These are phyloP conservation scores for Dione juno DNA, from an alignment of 2,888 invertebrate genomes.

Conservation along the genomic window DNA sequence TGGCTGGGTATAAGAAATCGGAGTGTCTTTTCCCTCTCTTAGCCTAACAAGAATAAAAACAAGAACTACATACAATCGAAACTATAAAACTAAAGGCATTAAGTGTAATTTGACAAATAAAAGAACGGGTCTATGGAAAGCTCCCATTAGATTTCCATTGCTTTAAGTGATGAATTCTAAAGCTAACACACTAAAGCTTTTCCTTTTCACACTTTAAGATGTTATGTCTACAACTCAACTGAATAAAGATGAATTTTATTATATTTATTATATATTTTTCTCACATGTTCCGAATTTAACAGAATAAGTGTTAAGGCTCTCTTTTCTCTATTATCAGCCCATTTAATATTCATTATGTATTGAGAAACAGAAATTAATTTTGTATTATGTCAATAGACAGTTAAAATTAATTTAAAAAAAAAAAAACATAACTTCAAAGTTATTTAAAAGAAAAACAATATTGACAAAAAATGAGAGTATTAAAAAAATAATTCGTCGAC, in stretches of 20 bases:
- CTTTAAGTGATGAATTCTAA: not conserved
- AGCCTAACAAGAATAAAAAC: too few species aligned
- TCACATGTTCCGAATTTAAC: too few species aligned
- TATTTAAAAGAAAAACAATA: slow-evolving; percentile 47
- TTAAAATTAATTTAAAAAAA: too few species aligned
- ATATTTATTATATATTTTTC: too few species aligned
- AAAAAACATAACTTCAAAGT: not conserved
- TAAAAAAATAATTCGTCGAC: slow-evolving; percentile 68
- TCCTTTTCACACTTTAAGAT: not conserved
- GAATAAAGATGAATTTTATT: not conserved
- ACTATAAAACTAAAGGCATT: too few species aligned
- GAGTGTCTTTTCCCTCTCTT: too few species aligned
- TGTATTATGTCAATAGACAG: not conserved
- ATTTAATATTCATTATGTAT: too few species aligned
- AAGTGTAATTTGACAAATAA: not conserved
- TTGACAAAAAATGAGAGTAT: slow-evolving; percentile 50
- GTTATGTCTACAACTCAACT: not conserved
- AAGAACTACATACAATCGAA: too few species aligned
- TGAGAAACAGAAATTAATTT: too few species aligned
- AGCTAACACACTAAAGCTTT: not conserved
- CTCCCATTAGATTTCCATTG: not conserved
- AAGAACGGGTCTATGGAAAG: not conserved
- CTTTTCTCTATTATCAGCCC: too few species aligned
- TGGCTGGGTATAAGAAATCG: too few species aligned
- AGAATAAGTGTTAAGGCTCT: too few species aligned